Base-by-base conservation (phyloP, 2,888 invertebrate species). In the Opisthograptis luteolata region DNA sequence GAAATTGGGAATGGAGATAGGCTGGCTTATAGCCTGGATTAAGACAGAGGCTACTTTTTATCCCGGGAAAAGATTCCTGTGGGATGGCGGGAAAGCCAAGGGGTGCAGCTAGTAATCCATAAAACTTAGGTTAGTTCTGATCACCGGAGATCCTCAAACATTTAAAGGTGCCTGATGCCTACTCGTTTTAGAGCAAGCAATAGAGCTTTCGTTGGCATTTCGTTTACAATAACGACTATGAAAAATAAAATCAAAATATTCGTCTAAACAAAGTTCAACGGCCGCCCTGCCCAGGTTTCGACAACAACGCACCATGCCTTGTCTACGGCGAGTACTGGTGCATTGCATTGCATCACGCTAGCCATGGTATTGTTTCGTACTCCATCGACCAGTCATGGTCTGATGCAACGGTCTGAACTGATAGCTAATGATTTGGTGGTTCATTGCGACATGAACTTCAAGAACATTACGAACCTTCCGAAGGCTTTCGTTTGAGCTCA, bases 281-380 rank as follows among this genome's bases (percentile, higher is more conserved):
- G 1, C 30, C 40, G 34, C 44, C 39, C 15, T 35, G 22, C 40
- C 31, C 43, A 39, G 10, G 44, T 55, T 42, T 49, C 44, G 7
- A 43, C 42, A 56, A 49, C 56, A 57, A 47, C 55, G 52, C 47
- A 56, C 48, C 53, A 50, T 25, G 45, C 41, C 35, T n/a, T 36
- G 35, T 27, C 15, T 19, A 27, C 36, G 25, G 28, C 10, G n/a
- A 42, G 24, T 2, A 17, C 32, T 12, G 41, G n/a, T n/a, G n/a
- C n/a, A n/a, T n/a, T n/a, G n/a, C n/a, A n/a, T 44, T 60, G 58
- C 50, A 56, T 58, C 46, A 39, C 50, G 36, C 43, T 48, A 51
- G 45, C 54, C 60, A 54, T 55, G 44, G 42, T 32, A 58, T 60
- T 60, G 60, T 60, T 60, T 60, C 37, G 53, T 51, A 49, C 39